Base-by-base conservation (phyloP, 2,888 invertebrate species). In the Coenonympha arcania region DNA sequence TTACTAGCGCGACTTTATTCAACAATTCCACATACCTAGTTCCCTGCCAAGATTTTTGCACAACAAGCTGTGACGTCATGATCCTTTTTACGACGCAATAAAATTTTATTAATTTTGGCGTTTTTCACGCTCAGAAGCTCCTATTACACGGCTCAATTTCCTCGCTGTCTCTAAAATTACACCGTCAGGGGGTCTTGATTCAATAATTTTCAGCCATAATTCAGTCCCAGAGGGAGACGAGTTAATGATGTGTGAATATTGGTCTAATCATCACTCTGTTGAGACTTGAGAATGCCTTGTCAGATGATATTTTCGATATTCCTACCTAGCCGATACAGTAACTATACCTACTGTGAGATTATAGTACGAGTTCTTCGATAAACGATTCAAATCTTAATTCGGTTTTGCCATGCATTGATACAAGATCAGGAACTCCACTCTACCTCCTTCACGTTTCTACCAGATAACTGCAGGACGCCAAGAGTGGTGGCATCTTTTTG, bases 221-320 rank as follows among this genome's bases (percentile, higher is more conserved):
- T 41, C 41, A 41, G 41, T 16, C n/a, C 4, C 28, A 26, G 26
- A 2, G 37, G 20, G 28, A 28, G 40, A 22, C 37, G 28, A 28
- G 40, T 40, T 40, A 40, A 40, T 40, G 40, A 28, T 18, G 41
- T 18, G 18, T 18, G 41, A 41, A 41, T 24, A 40, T 40, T 26
- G 40, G 26, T 18, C 16, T 40, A 40, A 40, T 37, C 13, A 37
- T 9, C 13, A n/a, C 15, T 13, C 13, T 31, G 5, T 24, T 24
- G 8, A 13, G 15, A 6, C 1, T 24, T 24, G 8, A 13, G 15
- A 6, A 13, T 11, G 22, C 39, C 15, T 39, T 24, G 24, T 40
- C 6, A 24, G 24, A 16, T 36, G 9, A 36, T 36, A 19, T 19
- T 11, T 18, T 8, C n/a, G n/a, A n/a, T n/a, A n/a, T n/a, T n/a